These are phyloP conservation scores for Habroteleia sp. DNA, from an alignment of 2,888 invertebrate genomes.

Conservation along the genomic window DNA sequence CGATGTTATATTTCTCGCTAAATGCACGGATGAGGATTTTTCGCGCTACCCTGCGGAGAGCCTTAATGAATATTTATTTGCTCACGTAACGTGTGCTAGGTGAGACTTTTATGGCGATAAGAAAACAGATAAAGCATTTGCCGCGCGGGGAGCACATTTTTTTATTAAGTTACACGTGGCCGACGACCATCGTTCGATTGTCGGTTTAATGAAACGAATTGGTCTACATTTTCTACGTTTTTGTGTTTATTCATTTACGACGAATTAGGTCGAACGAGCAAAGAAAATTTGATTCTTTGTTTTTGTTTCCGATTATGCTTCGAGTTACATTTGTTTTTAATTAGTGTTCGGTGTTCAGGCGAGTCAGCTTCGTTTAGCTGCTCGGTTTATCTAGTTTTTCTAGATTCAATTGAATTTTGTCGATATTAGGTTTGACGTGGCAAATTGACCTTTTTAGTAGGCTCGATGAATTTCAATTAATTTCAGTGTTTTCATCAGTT, in stretches of 20 bases:
- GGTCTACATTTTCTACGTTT: neutral
- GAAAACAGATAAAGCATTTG: slow-evolving; percentile 22
- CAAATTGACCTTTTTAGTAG: too few species aligned
- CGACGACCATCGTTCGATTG: neutral
- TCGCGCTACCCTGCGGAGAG: slow-evolving; percentile 10
- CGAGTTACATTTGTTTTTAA: neutral
- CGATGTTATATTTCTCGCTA: slow-evolving; percentile 48
- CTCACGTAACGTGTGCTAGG: slow-evolving; percentile 1
- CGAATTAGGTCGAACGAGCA: neutral
- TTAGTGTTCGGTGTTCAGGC: neutral
- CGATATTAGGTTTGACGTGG: too few species aligned
- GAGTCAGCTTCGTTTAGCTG: too few species aligned
- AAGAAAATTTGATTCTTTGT: neutral
- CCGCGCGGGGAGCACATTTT: slow-evolving; percentile 25
- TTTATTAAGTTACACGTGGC: slow-evolving; percentile 4
- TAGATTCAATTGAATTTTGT: too few species aligned
- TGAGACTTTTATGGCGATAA: slow-evolving; percentile 45
- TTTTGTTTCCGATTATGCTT: neutral
- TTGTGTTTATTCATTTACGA: neutral
- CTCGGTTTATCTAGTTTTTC: too few species aligned
- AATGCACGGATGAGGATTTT: slow-evolving; percentile 30
- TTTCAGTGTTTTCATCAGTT: too few species aligned
- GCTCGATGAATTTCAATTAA: too few species aligned
- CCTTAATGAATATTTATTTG: slow-evolving; percentile 61
- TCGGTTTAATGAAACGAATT: neutral